These are phyloP conservation scores for Macrophya annulata DNA, from an alignment of 2,888 invertebrate genomes.

Conservation along the genomic window DNA sequence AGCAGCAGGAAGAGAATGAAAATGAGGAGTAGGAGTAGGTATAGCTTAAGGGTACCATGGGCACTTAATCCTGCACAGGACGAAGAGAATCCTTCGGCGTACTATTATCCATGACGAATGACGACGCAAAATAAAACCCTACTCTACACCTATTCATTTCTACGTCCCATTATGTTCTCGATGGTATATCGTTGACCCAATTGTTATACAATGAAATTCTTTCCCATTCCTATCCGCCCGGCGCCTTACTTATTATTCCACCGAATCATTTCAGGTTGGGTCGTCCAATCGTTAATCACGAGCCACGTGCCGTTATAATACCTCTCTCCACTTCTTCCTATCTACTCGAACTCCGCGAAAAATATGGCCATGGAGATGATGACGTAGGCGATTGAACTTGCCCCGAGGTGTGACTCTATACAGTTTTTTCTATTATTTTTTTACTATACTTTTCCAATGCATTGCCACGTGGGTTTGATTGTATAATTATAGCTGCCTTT, in stretches of 20 bases:
- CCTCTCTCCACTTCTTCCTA: conserved; percentile 31
- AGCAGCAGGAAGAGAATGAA: too few relatives aligned
- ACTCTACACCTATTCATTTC: conserved; percentile 70
- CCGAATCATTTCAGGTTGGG: conserved; percentile 72
- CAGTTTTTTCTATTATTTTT: not conserved
- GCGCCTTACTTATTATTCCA: conserved; percentile 68
- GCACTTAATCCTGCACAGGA: conserved; percentile 53
- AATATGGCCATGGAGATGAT: conserved; percentile 32
- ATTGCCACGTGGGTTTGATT: not conserved
- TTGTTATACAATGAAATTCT: conserved; percentile 70
- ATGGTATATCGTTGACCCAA: conserved; percentile 72
- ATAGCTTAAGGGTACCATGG: not conserved
- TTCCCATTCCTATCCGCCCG: conserved; percentile 39
- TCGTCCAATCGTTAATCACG: conserved; percentile 58
- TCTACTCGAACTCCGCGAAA: conserved; percentile 20
- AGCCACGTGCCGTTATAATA: conserved; percentile 37
- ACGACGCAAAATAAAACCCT: conserved; percentile 71
- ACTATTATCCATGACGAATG: conserved; percentile 71
- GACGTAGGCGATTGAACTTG: conserved; percentile 38
- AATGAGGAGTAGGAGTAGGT: too few relatives aligned
- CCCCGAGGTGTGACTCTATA: conserved; percentile 20
- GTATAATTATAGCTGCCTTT: not conserved
- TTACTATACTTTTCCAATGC: not conserved
- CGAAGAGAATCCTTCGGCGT: conserved; percentile 56
- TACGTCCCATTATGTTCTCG: conserved; percentile 70